phyloP scores from a whole-genome alignment of 2,888 invertebrate genomes.

The Leptodirus hochenwartii region DNA sequence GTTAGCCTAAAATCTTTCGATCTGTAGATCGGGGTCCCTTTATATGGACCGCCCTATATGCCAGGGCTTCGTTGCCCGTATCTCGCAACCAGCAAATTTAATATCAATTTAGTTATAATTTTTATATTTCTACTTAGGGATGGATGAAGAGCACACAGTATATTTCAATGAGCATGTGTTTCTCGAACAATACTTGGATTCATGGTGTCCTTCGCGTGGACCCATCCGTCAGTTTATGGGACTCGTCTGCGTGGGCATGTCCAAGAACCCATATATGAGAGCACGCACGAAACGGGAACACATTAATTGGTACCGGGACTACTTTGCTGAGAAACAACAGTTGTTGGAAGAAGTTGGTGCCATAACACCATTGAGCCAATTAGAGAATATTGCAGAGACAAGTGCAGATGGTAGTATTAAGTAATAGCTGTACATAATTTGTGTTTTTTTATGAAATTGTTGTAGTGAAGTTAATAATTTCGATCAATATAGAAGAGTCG shows the following conservation, averaged over 20 bases:
- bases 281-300: conserved; percentile 76
- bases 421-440: too few relatives aligned
- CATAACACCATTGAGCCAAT: too few relatives aligned
- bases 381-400: too few relatives aligned
- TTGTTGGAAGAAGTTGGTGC: conserved; percentile 48
- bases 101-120: too few relatives aligned
- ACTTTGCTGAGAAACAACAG: conserved; percentile 65
- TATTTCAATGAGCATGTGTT: conserved; percentile 93
- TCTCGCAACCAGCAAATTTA: conserved; percentile 1
- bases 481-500: too few relatives aligned
- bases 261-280: conserved; percentile 84
- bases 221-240: conserved; percentile 97
- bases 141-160: conserved; percentile 43
- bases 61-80: too few relatives aligned
- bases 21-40: too few relatives aligned
- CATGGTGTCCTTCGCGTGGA: conserved; percentile 79
- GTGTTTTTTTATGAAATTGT: too few relatives aligned
- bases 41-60: too few relatives aligned
- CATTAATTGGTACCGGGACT: conserved; percentile 81
- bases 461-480: too few relatives aligned
- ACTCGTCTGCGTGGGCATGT: conserved; percentile 78
- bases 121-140: conserved; percentile 37
- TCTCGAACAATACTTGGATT: conserved; percentile 66
- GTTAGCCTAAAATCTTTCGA: too few relatives aligned
- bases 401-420: too few relatives aligned